A percentile compares a stretch with the other conserved stretches of the same genome.
These are phyloP conservation scores for Callipepla squamata DNA, from an alignment of 2,113 vertebrate species.

Conservation along the genomic window DNA sequence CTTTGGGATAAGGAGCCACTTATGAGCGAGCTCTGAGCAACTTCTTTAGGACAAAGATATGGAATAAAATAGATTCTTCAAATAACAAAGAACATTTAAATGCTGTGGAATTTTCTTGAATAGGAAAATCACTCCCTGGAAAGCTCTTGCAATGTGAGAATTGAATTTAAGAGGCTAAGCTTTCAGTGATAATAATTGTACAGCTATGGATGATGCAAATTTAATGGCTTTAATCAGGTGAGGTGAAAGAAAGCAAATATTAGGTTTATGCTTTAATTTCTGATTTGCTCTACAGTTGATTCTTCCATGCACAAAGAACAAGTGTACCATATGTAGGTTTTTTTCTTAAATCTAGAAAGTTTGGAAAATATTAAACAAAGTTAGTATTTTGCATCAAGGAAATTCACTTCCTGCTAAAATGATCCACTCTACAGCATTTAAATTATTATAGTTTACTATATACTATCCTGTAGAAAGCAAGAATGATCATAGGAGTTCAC, in stretches of 20 bases:
- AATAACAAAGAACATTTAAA: background rate
- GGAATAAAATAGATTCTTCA: constrained; percentile 14
- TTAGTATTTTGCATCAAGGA: background rate
- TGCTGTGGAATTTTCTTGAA: constrained; percentile 4
- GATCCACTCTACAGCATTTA: background rate
- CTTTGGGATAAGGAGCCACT: background rate
- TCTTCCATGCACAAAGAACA: background rate
- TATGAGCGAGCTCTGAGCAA: background rate
- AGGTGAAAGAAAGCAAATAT: constrained; percentile 59
- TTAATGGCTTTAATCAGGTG: constrained; percentile 67
- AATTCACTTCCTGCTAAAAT: background rate
- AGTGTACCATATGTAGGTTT: background rate
- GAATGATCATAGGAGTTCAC: background rate
- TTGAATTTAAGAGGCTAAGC: constrained; percentile 46
- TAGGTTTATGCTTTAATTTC: constrained; percentile 54
- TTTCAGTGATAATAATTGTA: constrained; percentile 34
- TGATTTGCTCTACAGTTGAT: constrained; percentile 22
- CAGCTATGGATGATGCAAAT: constrained; percentile 58
- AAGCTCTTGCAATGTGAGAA: constrained; percentile 33
- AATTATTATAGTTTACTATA: background rate
- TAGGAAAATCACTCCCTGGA: constrained; percentile 15
- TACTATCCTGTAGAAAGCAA: background rate
- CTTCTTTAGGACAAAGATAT: background rate
- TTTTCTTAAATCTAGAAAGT: background rate
- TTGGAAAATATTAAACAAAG: background rate